phyloP scores from a whole-genome alignment of 2,888 invertebrate genomes.

The Cephus pygmeus region DNA sequence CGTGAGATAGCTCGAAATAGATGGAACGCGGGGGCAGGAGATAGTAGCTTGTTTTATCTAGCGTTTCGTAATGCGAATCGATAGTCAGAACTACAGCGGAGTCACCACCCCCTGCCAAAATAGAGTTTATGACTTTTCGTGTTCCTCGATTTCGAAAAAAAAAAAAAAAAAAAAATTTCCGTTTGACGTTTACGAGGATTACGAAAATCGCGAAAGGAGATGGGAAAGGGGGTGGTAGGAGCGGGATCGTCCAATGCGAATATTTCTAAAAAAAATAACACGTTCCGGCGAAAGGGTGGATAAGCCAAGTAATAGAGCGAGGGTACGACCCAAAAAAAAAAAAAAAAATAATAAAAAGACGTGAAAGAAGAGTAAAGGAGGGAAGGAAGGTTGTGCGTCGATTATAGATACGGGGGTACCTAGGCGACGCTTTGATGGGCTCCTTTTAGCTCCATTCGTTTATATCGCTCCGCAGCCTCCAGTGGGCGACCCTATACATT shows the following conservation, averaged over 20 bases:
- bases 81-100: neutral
- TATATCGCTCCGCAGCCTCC: slow-evolving; percentile 14
- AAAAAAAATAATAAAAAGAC: slow-evolving; percentile 11
- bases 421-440: slow-evolving; percentile 1
- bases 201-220: neutral
- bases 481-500: slow-evolving; percentile 27
- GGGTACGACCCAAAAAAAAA: neutral
- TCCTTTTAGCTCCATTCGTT: slow-evolving; percentile 4
- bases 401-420: slow-evolving; percentile 28
- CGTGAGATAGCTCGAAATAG: neutral
- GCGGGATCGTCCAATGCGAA: neutral
- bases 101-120: neutral
- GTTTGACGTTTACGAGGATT: neutral
- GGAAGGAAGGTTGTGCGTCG: slow-evolving; percentile 28
- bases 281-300: neutral
- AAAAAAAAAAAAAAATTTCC: neutral
- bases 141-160: too few relatives aligned
- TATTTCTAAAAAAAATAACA: neutral
- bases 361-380: slow-evolving; percentile 17
- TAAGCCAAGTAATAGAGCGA: neutral
- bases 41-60: neutral
- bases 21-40: neutral
- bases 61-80: neutral
- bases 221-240: neutral
- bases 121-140: neutral